These are phyloP conservation scores for Drosophila aff. DNA, from an alignment of 1,140 invertebrate genomes.

Conservation along the genomic window DNA sequence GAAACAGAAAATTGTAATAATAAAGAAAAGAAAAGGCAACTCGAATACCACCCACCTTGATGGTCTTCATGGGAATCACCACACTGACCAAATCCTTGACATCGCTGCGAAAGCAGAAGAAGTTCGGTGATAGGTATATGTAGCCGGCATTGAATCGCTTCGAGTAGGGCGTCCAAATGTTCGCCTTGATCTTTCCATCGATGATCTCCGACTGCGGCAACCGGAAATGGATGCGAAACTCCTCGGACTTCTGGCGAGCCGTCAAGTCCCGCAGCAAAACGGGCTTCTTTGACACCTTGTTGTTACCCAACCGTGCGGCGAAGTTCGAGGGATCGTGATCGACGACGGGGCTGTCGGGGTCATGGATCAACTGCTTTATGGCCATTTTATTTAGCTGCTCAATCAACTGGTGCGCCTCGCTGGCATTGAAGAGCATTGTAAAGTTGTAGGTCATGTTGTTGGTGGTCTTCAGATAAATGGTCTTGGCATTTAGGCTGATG, in stretches of 20 bases:
- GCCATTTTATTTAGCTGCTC: constrained; percentile 98
- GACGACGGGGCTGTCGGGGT: constrained; percentile 82
- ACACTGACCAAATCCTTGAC: constrained; percentile 93
- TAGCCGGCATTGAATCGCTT: constrained; percentile 95
- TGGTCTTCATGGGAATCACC: constrained; percentile 93
- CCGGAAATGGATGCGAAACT: constrained; percentile 93
- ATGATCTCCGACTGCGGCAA: constrained; percentile 95
- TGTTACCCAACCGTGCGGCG: constrained; percentile 87
- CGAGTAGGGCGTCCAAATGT: constrained; percentile 97
- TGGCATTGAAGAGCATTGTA: constrained; percentile 92
- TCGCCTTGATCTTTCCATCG: constrained; percentile 93
- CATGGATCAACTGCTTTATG: constrained; percentile 91
- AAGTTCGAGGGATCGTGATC: constrained; percentile 70
- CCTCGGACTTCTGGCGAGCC: constrained; percentile 95
- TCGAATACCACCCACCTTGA: constrained; percentile 58
- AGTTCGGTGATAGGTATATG: constrained; percentile 97
- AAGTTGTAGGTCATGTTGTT: constrained; percentile 84
- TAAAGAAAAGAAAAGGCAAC: background rate
- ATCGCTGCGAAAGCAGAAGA: constrained; percentile 97
- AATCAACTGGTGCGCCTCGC: constrained; percentile 96
- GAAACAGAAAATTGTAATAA: background rate
- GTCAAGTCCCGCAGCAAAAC: constrained; percentile 97
- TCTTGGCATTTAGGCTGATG: constrained; percentile 66
- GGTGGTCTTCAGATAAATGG: constrained; percentile 80
- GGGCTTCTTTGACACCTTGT: constrained; percentile 93